Evolutionary conservation across 30 jellyfish, hydroid and myxozoan species (phyloP).

Genomic region (Sanderia malayensis): DNA sequence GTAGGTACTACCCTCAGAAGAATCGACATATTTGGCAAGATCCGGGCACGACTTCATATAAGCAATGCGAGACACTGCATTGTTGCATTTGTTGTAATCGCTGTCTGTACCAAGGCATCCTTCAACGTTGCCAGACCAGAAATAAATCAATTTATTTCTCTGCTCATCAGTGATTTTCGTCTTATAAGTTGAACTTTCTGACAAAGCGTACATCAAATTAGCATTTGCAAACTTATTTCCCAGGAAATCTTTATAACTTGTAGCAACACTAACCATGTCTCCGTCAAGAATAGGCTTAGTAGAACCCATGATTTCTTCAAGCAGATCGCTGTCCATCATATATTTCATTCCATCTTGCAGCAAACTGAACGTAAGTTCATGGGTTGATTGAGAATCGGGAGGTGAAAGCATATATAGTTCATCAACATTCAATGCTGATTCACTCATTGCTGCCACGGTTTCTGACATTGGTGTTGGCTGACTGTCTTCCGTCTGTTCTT

Average conservation of each 20-base stretch:
- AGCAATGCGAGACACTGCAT: slow-evolving; percentile 52
- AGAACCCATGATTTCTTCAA: slow-evolving; percentile 41
- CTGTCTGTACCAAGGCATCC: slow-evolving; percentile 30
- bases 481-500: background rate
- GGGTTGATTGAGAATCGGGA: slow-evolving; percentile 46
- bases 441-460: slow-evolving; percentile 17
- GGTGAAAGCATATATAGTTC: slow-evolving; percentile 52
- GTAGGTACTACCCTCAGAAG: slow-evolving; percentile 40
- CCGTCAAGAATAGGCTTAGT: slow-evolving; percentile 36
- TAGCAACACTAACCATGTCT: slow-evolving; percentile 42
- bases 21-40: slow-evolving; percentile 11
- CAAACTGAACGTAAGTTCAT: slow-evolving; percentile 42
- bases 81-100: slow-evolving; percentile 46
- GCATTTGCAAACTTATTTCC: slow-evolving; percentile 40
- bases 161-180: slow-evolving; percentile 47
- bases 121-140: slow-evolving; percentile 19
- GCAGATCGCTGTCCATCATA: slow-evolving; percentile 22
- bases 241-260: slow-evolving; percentile 28
- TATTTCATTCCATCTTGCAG: slow-evolving; percentile 61
- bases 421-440: slow-evolving; percentile 23
- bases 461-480: slow-evolving; percentile 33
- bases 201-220: slow-evolving; percentile 40
- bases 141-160: slow-evolving; percentile 40
- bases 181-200: slow-evolving; percentile 30
- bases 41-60: slow-evolving; percentile 37